Evolutionary conservation across 1,140 invertebrate genomes (phyloP), one percentile per base, ranked within the genome.

Genomic region (Brachionus rubens): DNA sequence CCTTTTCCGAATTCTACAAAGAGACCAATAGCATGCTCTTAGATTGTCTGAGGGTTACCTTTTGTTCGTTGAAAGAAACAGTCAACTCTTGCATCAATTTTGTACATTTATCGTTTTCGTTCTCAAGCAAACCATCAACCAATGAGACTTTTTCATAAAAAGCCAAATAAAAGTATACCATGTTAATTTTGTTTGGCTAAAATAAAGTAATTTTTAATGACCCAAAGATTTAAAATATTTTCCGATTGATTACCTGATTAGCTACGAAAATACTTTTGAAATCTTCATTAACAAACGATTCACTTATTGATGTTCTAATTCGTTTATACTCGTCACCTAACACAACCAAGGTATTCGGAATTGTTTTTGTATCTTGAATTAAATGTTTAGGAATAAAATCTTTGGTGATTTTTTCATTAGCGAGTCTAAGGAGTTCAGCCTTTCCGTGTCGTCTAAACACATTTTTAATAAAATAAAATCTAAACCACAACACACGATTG

Each of bases 41-140:
- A n/a, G n/a, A n/a, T n/a, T n/a, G n/a, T n/a, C n/a, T n/a, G n/a
- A n/a, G n/a, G n/a, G n/a, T n/a, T 59, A 59, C 54, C 54, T 59
- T 59, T 36, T 59, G 30, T 59, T 65, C 30, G 21, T 16, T 16
- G n/a, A 65, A 41, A 14, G 14, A 41, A 14, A 12, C 30, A 30
- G 16, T 43, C 0, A 65, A 19, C 2, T 21, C 12, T 24, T 65
- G 36, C 12, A 65, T 43, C 3, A 65, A 14, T 14, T 19, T 19
- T 65, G 41, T 65, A 65, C 40, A 65, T 65, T 65, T 65, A 21
- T 65, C 59, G 24, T 21, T 43, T 33, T 62, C 56, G 3, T 46
- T 46, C n/a, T 43, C 36, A 65, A 65, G 3, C 24, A 36, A 41
- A 19, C 26, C 19, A 62, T 19, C 56, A 19, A 33, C 40, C 4